Evolutionary conservation across 2,888 invertebrate species (phyloP), one percentile per base, ranked within the genome.

Genomic region (Noctuana brunneofusca): DNA sequence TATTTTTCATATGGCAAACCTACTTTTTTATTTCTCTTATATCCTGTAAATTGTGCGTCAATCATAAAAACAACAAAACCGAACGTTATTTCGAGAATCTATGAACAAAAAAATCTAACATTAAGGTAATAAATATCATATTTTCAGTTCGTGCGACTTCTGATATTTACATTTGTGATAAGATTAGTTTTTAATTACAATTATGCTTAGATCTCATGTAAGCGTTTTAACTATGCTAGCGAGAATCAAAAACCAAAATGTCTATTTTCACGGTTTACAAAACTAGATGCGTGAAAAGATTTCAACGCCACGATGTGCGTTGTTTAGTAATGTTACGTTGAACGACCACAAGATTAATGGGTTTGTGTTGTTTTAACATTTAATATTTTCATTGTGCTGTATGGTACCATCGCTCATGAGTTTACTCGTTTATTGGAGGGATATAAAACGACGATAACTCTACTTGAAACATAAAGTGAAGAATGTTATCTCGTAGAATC

Each of bases 1-100:
- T 59, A 54, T 48, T 22, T 60, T 54, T 24, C 59, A 53, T 22
- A 60, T 35, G 59, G 59, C 46, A 27, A 53, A 53, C 27, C 52
- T 14, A 58, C 49, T 59, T 59, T 20, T 59, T 20, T 22, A 41
- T 53, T 20, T 43, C 59, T 30, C 22, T 27, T 16, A 9, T 41
- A 43, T 55, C 16, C 16, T 24, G 41, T 16, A 22, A 38, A 54
- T n/a, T 18, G 32, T 14, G n/a, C 14, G 20, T 38, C n/a, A n/a
- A 12, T 14, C n/a, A 3, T 46, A 46, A 46, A 11, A 20, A 14
- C 14, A 46, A 46, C 46, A 20, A 20, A 46, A 11, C 11, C 9
- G 14, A 43, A 18, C 9, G 1, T n/a, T n/a, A n/a, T n/a, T n/a
- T n/a, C n/a, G n/a, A n/a, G n/a, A n/a, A n/a, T n/a, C n/a, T n/a